Evolutionary conservation across 1,140 invertebrate species (phyloP).

Genomic region (Heliconius hermathena): DNA sequence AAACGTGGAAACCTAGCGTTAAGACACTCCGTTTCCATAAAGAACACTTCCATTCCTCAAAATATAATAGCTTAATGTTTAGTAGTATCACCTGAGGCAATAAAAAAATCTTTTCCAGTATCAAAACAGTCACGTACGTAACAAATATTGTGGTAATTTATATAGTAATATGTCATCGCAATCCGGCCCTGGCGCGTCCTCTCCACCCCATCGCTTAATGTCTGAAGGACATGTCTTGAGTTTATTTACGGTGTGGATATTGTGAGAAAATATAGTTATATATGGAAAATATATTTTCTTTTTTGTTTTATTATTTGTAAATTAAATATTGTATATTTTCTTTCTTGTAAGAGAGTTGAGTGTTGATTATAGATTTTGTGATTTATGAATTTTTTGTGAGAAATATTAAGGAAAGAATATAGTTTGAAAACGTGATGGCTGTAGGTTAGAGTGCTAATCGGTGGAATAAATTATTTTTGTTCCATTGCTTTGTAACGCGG

Average conservation of each 20-base stretch:
- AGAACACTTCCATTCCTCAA: no score
- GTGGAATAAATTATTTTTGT: slow-evolving; percentile 4
- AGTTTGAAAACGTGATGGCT: no score
- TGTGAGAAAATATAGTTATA: slow-evolving; percentile 18
- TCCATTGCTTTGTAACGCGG: no score
- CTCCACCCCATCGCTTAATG: slow-evolving; percentile 62
- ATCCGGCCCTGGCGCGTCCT: slow-evolving; percentile 65
- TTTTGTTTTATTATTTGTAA: no score
- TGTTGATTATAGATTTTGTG: no score
- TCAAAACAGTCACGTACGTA: slow-evolving; percentile 58
- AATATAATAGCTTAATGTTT: neutral
- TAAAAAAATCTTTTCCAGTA: slow-evolving; percentile 32
- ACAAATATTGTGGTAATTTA: slow-evolving; percentile 65
- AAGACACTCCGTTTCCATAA: neutral
- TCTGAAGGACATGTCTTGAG: slow-evolving; percentile 61
- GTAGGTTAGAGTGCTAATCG: no score
- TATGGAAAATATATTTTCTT: no score
- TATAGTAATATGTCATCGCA: slow-evolving; percentile 66
- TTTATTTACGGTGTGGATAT: slow-evolving; percentile 53
- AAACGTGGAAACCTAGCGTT: neutral
- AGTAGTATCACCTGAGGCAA: slow-evolving; percentile 24
- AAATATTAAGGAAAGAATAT: no score
- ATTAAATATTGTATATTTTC: no score
- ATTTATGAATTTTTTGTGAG: no score
- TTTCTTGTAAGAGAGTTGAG: no score